A percentile compares a stretch with the other conserved stretches of the same genome.
Evolutionary conservation across 2,888 invertebrate species (phyloP).

Genomic region (Tipula helvola): DNA sequence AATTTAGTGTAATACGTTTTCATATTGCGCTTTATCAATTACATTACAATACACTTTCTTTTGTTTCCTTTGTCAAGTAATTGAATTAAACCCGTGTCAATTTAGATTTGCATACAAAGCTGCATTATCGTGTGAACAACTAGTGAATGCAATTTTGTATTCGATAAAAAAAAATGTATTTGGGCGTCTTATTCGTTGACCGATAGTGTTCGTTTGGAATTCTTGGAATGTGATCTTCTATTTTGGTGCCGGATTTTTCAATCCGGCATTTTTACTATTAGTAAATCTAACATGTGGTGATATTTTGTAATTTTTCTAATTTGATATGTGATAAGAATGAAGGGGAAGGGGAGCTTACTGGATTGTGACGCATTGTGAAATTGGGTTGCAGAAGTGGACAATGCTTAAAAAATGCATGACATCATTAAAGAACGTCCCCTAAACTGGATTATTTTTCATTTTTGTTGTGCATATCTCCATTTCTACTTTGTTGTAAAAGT

Average conservation of each 20-base stretch:
- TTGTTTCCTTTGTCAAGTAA: background rate
- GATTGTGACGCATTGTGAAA: no score
- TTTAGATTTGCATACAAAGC: background rate
- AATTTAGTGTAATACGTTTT: background rate
- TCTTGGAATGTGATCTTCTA: background rate
- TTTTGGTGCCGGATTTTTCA: background rate
- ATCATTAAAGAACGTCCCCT: no score
- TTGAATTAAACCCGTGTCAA: constrained; percentile 17
- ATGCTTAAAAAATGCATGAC: no score
- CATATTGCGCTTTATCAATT: background rate
- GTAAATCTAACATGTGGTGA: no score
- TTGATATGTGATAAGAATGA: no score
- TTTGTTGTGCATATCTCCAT: no score
- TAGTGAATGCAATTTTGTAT: background rate
- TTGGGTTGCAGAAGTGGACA: no score
- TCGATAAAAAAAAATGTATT: background rate
- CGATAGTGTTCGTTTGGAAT: background rate
- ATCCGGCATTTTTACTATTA: no score
- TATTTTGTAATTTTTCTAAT: no score
- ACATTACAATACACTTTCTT: background rate
- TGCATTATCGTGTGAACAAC: background rate
- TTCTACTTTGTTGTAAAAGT: no score
- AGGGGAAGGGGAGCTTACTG: no score
- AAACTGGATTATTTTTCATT: no score
- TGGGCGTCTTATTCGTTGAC: background rate